Evolutionary conservation across 2,113 vertebrate genomes (phyloP).

Genomic region (Nycticryphes semicollaris): DNA sequence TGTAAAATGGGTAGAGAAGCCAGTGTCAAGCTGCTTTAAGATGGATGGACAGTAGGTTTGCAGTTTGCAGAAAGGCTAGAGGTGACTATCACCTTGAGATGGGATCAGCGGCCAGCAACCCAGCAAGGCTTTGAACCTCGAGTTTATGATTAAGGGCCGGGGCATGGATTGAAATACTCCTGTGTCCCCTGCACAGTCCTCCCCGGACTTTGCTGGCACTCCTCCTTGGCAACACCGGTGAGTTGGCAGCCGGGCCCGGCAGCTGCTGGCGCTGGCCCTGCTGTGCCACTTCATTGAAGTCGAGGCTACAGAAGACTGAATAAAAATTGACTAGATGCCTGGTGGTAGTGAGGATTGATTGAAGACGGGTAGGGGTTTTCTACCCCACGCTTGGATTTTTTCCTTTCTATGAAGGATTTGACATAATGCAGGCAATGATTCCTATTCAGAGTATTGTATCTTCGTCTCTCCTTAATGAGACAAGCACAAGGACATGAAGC

Average conservation of each 20-base stretch:
- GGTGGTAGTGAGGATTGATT: conserved; percentile 85
- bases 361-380: conserved; percentile 84
- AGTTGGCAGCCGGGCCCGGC: conserved; percentile 23
- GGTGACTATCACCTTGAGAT: conserved; percentile 85
- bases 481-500: background rate
- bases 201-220: background rate
- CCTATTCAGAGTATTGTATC: background rate
- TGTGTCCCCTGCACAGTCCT: background rate
- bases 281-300: conserved; percentile 88
- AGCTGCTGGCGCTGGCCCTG: conserved; percentile 68
- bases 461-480: conserved; percentile 60
- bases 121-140: conserved; percentile 73
- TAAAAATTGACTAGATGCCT: conserved; percentile 84
- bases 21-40: conserved; percentile 88
- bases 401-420: conserved; percentile 81
- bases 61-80: conserved; percentile 80
- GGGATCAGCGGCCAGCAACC: conserved; percentile 73
- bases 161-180: conserved; percentile 65
- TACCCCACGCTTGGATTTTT: conserved; percentile 83
- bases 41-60: conserved; percentile 87
- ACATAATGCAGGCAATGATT: conserved; percentile 77
- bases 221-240: background rate
- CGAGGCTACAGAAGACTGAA: conserved; percentile 73
- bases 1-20: conserved; percentile 92
- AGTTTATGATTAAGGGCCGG: conserved; percentile 80